Conservation (phyloP, 1,140 invertebrate genomes). For the Bombus turneri region DNA sequence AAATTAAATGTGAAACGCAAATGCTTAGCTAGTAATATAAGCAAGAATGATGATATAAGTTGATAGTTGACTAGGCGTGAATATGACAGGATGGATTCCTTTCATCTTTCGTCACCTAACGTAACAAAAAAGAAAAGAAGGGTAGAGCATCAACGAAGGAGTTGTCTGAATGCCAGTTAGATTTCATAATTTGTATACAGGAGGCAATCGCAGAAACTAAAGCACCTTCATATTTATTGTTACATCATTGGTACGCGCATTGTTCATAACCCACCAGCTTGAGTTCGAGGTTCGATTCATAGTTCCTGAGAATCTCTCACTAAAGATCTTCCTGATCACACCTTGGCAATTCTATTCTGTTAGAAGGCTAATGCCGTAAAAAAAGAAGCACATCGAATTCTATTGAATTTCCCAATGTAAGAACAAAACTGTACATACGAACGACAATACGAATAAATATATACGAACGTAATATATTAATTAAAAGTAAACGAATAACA, state of each 20-base stretch:
- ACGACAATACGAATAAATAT: neutral
- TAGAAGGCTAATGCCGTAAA: neutral
- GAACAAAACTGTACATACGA: neutral
- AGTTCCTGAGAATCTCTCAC: neutral
- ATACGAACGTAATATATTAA: neutral
- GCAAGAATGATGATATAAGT: neutral
- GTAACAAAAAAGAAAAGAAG: conserved; percentile 63
- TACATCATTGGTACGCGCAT: neutral
- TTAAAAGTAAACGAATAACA: neutral
- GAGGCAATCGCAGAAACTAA: conserved; percentile 25
- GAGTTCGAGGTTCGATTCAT: neutral
- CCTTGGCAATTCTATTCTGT: neutral
- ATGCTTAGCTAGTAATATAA: neutral
- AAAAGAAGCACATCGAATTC: neutral
- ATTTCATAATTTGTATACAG: conserved; percentile 48
- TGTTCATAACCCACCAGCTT: neutral
- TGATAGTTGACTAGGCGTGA: conserved; percentile 30
- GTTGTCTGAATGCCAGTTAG: conserved; percentile 47
- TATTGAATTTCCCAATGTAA: neutral
- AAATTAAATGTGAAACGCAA: neutral
- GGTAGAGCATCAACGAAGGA: conserved; percentile 42
- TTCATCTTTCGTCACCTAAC: conserved; percentile 52
- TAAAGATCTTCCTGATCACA: neutral
- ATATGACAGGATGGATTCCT: conserved; percentile 56
- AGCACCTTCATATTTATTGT: neutral